Conservation (phyloP, 2,888 invertebrate species). For the Ophion costatus region DNA sequence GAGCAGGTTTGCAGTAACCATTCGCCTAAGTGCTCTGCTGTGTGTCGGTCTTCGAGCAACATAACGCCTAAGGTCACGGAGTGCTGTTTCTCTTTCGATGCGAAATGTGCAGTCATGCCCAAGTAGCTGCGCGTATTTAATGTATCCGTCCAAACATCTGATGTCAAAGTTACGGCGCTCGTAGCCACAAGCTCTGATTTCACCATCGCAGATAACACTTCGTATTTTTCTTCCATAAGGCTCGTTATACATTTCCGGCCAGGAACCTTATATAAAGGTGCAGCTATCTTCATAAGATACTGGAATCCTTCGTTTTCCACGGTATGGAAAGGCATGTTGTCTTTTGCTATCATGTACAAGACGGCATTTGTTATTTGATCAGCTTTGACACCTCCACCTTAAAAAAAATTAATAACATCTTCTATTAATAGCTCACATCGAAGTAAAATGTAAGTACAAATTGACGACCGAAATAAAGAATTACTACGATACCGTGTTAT, state of each 20-base stretch:
- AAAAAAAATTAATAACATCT: not conserved
- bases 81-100: conserved; percentile 40
- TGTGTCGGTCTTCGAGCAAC: too few relatives aligned
- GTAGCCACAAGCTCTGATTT: conserved; percentile 51
- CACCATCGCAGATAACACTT: conserved; percentile 25
- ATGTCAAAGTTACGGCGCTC: conserved; percentile 50
- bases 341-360: conserved; percentile 60
- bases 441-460: not conserved
- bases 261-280: conserved; percentile 47
- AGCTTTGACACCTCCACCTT: conserved; percentile 23
- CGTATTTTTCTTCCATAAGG: conserved; percentile 45
- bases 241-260: conserved; percentile 47
- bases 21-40: too few relatives aligned
- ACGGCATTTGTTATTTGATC: conserved; percentile 46
- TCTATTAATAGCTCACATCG: not conserved
- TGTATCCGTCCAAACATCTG: conserved; percentile 66
- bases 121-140: conserved; percentile 49
- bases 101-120: conserved; percentile 52
- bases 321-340: conserved; percentile 47
- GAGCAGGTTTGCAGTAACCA: too few relatives aligned
- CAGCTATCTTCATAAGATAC: conserved; percentile 41
- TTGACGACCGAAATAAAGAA: not conserved
- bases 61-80: conserved; percentile 23
- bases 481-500: too few relatives aligned
- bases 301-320: conserved; percentile 61